Base-by-base conservation (phyloP, 2,797 vertebrate species). In the Rhadinocentrus ornatus region DNA sequence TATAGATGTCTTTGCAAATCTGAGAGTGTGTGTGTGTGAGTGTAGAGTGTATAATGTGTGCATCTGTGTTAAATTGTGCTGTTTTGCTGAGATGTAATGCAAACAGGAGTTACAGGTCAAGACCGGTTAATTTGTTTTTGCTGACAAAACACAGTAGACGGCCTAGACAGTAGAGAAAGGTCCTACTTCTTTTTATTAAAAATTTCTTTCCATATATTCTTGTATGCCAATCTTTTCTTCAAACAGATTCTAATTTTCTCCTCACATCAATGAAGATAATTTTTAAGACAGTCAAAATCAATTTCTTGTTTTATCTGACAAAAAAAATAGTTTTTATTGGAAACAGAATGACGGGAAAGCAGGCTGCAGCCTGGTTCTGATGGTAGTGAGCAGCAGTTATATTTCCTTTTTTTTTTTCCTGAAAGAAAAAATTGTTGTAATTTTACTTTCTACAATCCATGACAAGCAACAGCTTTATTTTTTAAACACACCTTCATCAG, bases 81-180 rank as follows among this genome's bases (percentile, higher is more conserved):
- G 66, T 78, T 76, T 74, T 88, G 82, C 84, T 86, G 82, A 86
- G 69, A 73, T 74, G 69, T 67, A 68, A 88, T 86, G 73, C 57
- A 78, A 83, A 87, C 75, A 71, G 72, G 60, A 66, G 77, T 50
- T 65, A n/a, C 60, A n/a, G 66, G 82, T 83, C 71, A 84, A 52
- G 69, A 75, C 32, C 32, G 22, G 84, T 81, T 81, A 85, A 65
- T 77, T 72, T 74, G 66, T 81, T 73, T 80, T 37, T 77, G 83
- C 82, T 86, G 78, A 80, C 78, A 62, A 66, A 79, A 84, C 50
- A 79, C 29, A 76, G 70, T 16, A 63, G 37, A 39, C 27, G 61
- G 54, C 32, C 71, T 10, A 63, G 37, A 41, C 24, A 63, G 55
- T 31, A 80, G 35, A 52, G 37, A 13, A 63, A 68, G 66, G 39